Evolutionary conservation across 2,888 invertebrate genomes (phyloP).

Genomic region (Agriopis marginaria): DNA sequence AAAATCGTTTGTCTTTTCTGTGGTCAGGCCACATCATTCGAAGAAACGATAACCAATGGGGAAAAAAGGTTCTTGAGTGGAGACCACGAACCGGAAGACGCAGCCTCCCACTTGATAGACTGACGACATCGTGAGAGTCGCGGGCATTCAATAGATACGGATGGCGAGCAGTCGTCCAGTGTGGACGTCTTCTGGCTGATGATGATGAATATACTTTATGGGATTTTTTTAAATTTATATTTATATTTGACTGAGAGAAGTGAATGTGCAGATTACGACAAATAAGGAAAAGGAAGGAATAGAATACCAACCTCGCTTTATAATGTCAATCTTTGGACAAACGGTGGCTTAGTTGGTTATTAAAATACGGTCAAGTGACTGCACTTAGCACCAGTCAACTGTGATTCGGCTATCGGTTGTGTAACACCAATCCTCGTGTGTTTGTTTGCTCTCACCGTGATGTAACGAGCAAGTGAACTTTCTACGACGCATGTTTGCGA

Average conservation of each 20-base stretch:
- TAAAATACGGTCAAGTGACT: conserved; percentile 6
- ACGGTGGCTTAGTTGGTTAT: not conserved
- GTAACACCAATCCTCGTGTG: conserved; percentile 52
- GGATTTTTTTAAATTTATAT: not conserved
- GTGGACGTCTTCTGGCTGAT: too few species aligned
- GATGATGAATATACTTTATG: too few species aligned
- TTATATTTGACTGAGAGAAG: not conserved
- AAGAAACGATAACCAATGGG: too few species aligned
- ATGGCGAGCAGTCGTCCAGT: too few species aligned
- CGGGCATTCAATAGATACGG: too few species aligned
- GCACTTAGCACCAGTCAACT: conserved; percentile 9
- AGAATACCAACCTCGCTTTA: too few species aligned
- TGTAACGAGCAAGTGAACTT: conserved; percentile 50
- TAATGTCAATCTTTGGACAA: not conserved
- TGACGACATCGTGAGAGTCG: too few species aligned
- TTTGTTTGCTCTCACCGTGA: conserved; percentile 52
- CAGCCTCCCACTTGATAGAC: too few species aligned
- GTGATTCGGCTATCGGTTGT: conserved; percentile 48
- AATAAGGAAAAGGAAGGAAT: not conserved
- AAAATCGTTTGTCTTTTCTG: too few species aligned
- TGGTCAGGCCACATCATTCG: too few species aligned
- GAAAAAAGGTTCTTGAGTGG: too few species aligned
- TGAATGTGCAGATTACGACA: not conserved
- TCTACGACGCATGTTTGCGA: conserved; percentile 48
- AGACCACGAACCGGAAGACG: too few species aligned